Percentiles rank a stretch among this genome's conserved stretches.
These are phyloP conservation scores for Chionodraco myersi DNA, from an alignment of 2,113 vertebrate species.

Conservation along the genomic window DNA sequence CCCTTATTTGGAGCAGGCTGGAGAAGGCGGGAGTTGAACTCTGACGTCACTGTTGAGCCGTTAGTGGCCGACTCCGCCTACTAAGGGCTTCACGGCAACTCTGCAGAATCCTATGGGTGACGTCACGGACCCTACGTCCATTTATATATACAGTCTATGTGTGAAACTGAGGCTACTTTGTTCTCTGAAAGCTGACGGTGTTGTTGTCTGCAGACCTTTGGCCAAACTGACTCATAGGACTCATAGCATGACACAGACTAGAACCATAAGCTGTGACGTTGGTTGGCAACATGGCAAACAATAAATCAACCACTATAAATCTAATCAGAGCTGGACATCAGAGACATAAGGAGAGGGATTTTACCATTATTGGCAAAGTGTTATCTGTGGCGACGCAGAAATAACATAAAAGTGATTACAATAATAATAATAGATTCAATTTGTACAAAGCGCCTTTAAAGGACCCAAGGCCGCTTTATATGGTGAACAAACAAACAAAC, in stretches of 20 bases:
- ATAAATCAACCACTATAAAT: constrained; percentile 33
- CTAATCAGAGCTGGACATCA: constrained; percentile 39
- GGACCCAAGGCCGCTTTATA: no score
- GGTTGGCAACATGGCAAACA: constrained; percentile 18
- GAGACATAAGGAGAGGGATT: not conserved
- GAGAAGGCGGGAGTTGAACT: no score
- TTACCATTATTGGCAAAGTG: not conserved
- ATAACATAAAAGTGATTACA: constrained; percentile 16
- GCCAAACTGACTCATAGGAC: constrained; percentile 36
- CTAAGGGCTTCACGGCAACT: no score
- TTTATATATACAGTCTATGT: no score
- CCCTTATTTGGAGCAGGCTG: no score
- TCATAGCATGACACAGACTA: constrained; percentile 37
- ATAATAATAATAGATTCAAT: no score
- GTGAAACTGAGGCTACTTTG: constrained; percentile 58
- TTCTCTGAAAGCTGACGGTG: constrained; percentile 54
- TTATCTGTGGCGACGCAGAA: constrained; percentile 8
- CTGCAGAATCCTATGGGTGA: no score
- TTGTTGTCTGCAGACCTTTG: constrained; percentile 59
- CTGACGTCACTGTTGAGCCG: no score
- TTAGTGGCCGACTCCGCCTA: no score
- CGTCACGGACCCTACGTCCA: no score
- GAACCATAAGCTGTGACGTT: constrained; percentile 8
- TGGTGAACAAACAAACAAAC: no score
- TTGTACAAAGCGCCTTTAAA: no score